phyloP scores from a whole-genome alignment of 2,113 vertebrate species.

The Dunckerocampus dactyliophorus region DNA sequence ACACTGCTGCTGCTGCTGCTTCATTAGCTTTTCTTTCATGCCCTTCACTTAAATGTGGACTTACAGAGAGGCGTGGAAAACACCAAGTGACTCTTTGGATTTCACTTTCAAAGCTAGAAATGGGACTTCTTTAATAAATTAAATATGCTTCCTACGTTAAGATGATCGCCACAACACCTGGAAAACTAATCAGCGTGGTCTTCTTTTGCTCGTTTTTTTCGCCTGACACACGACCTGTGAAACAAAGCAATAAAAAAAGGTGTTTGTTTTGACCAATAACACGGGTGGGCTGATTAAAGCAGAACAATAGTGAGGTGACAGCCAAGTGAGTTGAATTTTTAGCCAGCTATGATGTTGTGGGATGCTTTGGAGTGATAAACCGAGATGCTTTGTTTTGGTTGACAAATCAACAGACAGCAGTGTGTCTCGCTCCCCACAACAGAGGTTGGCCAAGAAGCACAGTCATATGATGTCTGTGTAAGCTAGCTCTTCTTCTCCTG shows the following conservation, averaged over 20 bases:
- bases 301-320: background rate
- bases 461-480: too few species aligned
- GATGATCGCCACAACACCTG: slow-evolving; percentile 68
- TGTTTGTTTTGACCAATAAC: slow-evolving; percentile 80
- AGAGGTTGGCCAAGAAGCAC: too few species aligned
- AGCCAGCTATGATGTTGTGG: too few species aligned
- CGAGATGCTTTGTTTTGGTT: background rate
- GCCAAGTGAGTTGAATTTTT: too few species aligned
- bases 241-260: slow-evolving; percentile 70
- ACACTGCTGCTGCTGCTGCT: slow-evolving; percentile 7
- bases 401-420: background rate
- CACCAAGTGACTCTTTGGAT: slow-evolving; percentile 5
- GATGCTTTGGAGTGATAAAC: background rate
- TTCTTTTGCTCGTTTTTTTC: slow-evolving; percentile 18
- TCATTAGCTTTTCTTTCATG: slow-evolving; percentile 46
- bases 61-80: slow-evolving; percentile 4
- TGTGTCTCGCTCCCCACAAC: too few species aligned
- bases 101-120: slow-evolving; percentile 1
- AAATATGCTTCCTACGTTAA: slow-evolving; percentile 38
- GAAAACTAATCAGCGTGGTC: slow-evolving; percentile 67
- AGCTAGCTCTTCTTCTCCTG: too few species aligned
- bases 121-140: slow-evolving; percentile 10
- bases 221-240: slow-evolving; percentile 72
- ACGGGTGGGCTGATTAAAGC: slow-evolving; percentile 61
- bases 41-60: slow-evolving; percentile 29